Evolutionary conservation across 2,113 vertebrate species (phyloP), one percentile per base, ranked within the genome.

Genomic region (Misgurnus mizolepis): DNA sequence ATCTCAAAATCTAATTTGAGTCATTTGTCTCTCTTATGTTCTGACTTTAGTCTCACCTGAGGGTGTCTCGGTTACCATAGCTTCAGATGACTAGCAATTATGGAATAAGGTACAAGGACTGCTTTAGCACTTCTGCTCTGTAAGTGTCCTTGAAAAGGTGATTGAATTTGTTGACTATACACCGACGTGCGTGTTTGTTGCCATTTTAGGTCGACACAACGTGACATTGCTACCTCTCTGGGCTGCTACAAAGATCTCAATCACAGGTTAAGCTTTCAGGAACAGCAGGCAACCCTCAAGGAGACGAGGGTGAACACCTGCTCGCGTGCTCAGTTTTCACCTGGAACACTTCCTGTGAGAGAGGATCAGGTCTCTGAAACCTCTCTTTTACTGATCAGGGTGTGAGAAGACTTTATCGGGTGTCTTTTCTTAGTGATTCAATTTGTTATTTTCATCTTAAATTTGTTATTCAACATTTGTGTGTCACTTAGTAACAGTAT

Each of bases 61-160:
- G 71, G 80, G 67, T 22, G 60, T 47, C 68, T 71, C 67, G 8
- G 72, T 86, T 50, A 69, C 85, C 17, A 80, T 84, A 67, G 76
- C 80, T 53, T 50, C 77, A 58, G 76, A 86, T 73, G 79, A 72
- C 61, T 80, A 62, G 47, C 15, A 22, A 34, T 41, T 14, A 53
- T 56, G 60, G 43, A 17, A 66, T 34, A 34, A 80, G 79, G 79
- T 80, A 80, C 3, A n/a, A 55, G 45, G 70, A 68, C 10, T 79
- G 65, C 53, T 45, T 58, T 41, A 27, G 39, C 55, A 58, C 34
- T 6, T 56, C 39, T 12, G 12, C 17, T 49, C 7, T 58, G 17
- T 6, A 18, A 58, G 3, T 17, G 55, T 58, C 5, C 17, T 58
- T n/a, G 17, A 58, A 56, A 58, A 8, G 6, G 6, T 17, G n/a